These are phyloP conservation scores for Phrynocephalus guinanensis DNA, from an alignment of 2,797 vertebrate species.

Conservation along the genomic window DNA sequence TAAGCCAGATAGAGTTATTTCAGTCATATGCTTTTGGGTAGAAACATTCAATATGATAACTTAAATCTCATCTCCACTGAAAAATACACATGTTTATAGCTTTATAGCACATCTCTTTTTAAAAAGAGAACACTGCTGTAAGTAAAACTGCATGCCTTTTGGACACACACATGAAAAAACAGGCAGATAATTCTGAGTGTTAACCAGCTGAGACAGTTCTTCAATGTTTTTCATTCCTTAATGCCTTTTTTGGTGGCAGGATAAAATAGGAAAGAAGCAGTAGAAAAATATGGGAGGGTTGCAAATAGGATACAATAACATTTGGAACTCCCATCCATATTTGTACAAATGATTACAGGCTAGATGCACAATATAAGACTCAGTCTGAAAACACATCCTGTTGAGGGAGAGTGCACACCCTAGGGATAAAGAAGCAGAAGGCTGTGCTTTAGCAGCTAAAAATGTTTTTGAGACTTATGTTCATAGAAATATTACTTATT, in stretches of 20 bases:
- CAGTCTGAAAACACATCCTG: background rate
- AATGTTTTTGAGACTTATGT: background rate
- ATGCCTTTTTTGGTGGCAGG: background rate
- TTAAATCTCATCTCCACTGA: too few relatives aligned
- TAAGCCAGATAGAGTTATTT: too few relatives aligned
- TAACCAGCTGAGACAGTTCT: background rate
- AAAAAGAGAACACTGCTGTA: too few relatives aligned
- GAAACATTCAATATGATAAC: too few relatives aligned
- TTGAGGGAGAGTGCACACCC: background rate
- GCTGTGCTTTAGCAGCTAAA: background rate
- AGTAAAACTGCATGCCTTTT: too few relatives aligned
- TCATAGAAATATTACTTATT: background rate
- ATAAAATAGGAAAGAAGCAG: background rate
- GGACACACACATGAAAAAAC: too few relatives aligned
- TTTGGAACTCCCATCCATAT: background rate
- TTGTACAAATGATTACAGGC: background rate
- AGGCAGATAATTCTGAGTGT: too few relatives aligned
- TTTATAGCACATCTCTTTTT: too few relatives aligned
- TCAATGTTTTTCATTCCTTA: background rate
- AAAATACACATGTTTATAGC: too few relatives aligned
- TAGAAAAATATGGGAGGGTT: background rate
- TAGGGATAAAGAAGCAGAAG: background rate
- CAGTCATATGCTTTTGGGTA: too few relatives aligned
- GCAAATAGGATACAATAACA: background rate
- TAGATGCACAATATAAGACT: background rate